Evolutionary conservation across 2,113 vertebrate genomes (phyloP).

Genomic region (Aegotheles bennettii): DNA sequence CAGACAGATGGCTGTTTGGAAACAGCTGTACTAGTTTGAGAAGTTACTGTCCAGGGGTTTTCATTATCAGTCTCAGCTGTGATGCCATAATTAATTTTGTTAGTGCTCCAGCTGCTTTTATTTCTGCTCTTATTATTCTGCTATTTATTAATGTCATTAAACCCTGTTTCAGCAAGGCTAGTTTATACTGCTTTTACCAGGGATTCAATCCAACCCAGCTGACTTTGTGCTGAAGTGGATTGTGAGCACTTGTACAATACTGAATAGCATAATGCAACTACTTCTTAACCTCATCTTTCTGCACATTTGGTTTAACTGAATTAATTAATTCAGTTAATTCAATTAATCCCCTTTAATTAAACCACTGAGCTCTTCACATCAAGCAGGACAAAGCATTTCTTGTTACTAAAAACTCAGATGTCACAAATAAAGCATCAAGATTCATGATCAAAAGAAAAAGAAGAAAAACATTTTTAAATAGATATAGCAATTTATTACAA

Average conservation of each 20-base stretch:
- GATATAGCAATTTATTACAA: neutral
- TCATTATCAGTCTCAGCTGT: constrained; percentile 19
- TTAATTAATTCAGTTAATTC: neutral
- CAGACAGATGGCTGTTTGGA: constrained; percentile 3
- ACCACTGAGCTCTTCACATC: neutral
- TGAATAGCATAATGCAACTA: neutral
- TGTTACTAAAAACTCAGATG: neutral
- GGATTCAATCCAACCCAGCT: neutral
- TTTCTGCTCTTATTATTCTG: neutral
- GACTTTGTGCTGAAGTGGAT: neutral
- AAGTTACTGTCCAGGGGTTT: constrained; percentile 38
- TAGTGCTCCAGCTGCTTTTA: constrained; percentile 25
- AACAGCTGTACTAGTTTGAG: constrained; percentile 13
- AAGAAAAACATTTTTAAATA: neutral
- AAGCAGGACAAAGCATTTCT: neutral
- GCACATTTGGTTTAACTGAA: neutral
- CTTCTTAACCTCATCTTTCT: neutral
- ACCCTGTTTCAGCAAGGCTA: neutral
- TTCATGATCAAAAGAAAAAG: neutral
- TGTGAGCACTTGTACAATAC: neutral
- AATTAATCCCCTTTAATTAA: constrained; percentile 34
- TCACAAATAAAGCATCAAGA: neutral
- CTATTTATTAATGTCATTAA: neutral
- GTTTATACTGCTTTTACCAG: neutral
- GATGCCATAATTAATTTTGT: constrained; percentile 21